Base-by-base conservation (phyloP, 2,888 invertebrate genomes). In the Latrodectus elegans region DNA sequence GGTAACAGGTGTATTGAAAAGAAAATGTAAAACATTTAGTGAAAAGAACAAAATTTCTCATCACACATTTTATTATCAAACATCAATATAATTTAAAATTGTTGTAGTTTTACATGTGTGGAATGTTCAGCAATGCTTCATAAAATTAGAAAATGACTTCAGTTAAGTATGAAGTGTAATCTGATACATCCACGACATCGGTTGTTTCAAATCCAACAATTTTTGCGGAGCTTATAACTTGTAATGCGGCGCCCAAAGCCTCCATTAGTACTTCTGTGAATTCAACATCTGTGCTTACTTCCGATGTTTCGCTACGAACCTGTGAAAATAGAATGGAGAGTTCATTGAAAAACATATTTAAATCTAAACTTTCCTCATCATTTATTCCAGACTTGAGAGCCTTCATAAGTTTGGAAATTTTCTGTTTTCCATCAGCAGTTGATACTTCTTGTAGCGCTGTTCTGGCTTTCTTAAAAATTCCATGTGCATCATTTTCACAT, bases 321-420 rank as follows among this genome's bases (percentile, higher is more conserved):
- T 67, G 67, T 4, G 77, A 51, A 17, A 77, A 1, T 22, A 68
- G 11, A 0, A 53, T 52, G 12, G 77, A 77, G 15, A 77, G 77
- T 53, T 77, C 15, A 22, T 77, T 77, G 53, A 77, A 77, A 52
- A 77, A 77, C 14, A 67, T 53, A 17, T 77, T 77, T 26, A 26
- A 77, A 11, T 77, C 68, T 10, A 77, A 68, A 9, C 10, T 53
- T 15, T 68, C 52, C 1, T 51, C 77, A 4, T 51, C 52, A 6
- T 68, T 68, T 15, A 77, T 53, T 53, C 77, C 77, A 15, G 77
- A 53, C 15, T 52, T 67, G 11, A 77, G 51, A 53, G 26, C 67
- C 15, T 15, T 67, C 26, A 68, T 8, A 15, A 77, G 53, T 0
- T 22, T 17, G 12, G 51, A 49, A 11, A 77, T 53, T 9, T 14